These are phyloP conservation scores for Alviniconcha strummeri DNA, from an alignment of 2,888 invertebrate species.

Conservation along the genomic window DNA sequence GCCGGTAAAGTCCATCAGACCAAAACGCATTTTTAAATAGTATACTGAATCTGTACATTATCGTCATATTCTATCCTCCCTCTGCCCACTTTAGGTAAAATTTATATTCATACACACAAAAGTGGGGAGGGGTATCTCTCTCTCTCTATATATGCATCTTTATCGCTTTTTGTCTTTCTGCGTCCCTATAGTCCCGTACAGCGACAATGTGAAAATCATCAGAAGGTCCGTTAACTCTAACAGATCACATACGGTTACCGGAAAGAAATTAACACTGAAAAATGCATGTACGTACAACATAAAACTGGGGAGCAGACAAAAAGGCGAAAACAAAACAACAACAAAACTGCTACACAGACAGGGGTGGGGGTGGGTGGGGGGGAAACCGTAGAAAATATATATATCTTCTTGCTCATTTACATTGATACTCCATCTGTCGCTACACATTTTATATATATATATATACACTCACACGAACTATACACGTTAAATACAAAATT, in stretches of 20 bases:
- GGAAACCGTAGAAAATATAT: slow-evolving; percentile 22
- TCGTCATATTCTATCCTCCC: no score
- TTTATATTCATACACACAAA: no score
- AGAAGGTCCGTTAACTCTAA: neutral
- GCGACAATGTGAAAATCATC: neutral
- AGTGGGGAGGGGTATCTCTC: no score
- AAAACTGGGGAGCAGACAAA: neutral
- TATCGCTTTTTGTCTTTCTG: no score
- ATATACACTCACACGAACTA: neutral
- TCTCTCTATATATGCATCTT: no score
- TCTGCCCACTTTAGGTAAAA: no score
- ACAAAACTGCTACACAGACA: no score
- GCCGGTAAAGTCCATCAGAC: no score
- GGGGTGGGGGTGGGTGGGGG: no score
- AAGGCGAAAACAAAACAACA: slow-evolving; percentile 1
- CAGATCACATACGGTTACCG: slow-evolving; percentile 9
- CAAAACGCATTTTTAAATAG: no score
- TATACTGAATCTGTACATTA: no score
- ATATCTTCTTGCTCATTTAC: slow-evolving; percentile 8
- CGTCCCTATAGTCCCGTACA: neutral
- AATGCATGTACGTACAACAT: neutral
- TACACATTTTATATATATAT: neutral
- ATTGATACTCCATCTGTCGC: slow-evolving; percentile 1
- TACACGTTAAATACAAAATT: no score
- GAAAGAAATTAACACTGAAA: neutral